Evolutionary conservation across 2,113 vertebrate genomes (phyloP), one percentile per base, ranked within the genome.

Genomic region (Heterotilapia buettikoferi): DNA sequence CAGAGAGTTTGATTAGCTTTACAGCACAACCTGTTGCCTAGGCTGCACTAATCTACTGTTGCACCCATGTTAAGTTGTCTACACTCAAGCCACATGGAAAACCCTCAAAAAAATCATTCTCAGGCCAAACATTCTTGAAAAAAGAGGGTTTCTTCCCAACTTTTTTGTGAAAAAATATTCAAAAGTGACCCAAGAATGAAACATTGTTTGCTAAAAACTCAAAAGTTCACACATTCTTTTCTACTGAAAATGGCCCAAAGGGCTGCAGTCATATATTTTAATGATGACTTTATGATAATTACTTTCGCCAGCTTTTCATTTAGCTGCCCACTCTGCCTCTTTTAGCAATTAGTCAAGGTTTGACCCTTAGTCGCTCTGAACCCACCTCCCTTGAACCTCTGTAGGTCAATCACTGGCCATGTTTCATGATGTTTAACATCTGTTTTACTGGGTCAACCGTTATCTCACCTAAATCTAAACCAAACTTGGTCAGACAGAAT

Each of bases 361-460:
- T 85, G 47, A 86, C 87, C 92, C 57, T 43, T 14, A 84, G 87
- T 90, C 71, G 86, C 16, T 50, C 68, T 36, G 26, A 88, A 83
- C 80, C 68, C 61, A 68, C 83, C 80, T 82, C 47, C 63, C 43
- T 24, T 24, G 83, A 89, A 89, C 68, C 40, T 83, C 76, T 43
- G 56, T 68, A 21, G 86, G 66, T 88, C 84, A 91, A 82, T 90
- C 82, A 92, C 84, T 66, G 82, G 85, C 88, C 19, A 24, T 31
- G 82, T 91, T 90, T 88, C 80, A 90, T 93, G 83, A 86, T 92
- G 89, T 85, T 88, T 76, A 88, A 94, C 93, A 95, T 95, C 94
- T 94, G 92, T 86, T 95, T 91, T 84, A 83, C 90, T 84, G 87
- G 90, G 90, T 91, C 89, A 93, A 57, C 89, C 2, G 6, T 92